Percentiles rank a stretch among this genome's conserved stretches.
These are phyloP conservation scores for Odontocerum albicorne DNA, from an alignment of 2,888 invertebrate genomes.

Conservation along the genomic window DNA sequence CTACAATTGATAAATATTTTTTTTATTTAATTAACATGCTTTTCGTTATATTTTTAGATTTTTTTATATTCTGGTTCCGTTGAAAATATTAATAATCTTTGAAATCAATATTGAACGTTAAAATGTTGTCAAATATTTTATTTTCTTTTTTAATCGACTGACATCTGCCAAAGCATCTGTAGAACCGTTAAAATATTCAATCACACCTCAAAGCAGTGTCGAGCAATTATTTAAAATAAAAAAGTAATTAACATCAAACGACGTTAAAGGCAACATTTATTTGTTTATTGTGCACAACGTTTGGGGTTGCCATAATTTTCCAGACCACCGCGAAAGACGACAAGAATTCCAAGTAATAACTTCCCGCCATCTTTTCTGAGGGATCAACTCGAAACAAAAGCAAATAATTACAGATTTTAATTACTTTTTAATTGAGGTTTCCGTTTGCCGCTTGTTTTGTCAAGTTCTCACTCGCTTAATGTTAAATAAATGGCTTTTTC, in stretches of 20 bases:
- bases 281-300: slow-evolving; percentile 3
- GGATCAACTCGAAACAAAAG: slow-evolving; percentile 23
- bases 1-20: too few relatives aligned
- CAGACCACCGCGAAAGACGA: background rate
- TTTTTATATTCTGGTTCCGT: too few relatives aligned
- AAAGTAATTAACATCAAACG: background rate
- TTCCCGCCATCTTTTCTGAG: slow-evolving; percentile 1
- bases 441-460: slow-evolving; percentile 27
- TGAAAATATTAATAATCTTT: too few relatives aligned
- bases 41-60: too few relatives aligned
- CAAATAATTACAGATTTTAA: slow-evolving; percentile 36
- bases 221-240: background rate
- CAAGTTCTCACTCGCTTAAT: slow-evolving; percentile 29
- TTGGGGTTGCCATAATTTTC: background rate
- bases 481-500: slow-evolving; percentile 23
- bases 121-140: too few relatives aligned
- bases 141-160: too few relatives aligned
- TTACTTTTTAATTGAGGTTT: slow-evolving; percentile 36
- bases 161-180: too few relatives aligned
- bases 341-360: slow-evolving; percentile 14
- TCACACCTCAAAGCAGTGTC: background rate
- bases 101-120: too few relatives aligned
- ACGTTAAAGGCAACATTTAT: background rate
- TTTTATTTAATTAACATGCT: too few relatives aligned
- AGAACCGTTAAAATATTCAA: too few relatives aligned